Conservation (phyloP, 2,113 vertebrate genomes). For the Alaudala cheleensis region DNA sequence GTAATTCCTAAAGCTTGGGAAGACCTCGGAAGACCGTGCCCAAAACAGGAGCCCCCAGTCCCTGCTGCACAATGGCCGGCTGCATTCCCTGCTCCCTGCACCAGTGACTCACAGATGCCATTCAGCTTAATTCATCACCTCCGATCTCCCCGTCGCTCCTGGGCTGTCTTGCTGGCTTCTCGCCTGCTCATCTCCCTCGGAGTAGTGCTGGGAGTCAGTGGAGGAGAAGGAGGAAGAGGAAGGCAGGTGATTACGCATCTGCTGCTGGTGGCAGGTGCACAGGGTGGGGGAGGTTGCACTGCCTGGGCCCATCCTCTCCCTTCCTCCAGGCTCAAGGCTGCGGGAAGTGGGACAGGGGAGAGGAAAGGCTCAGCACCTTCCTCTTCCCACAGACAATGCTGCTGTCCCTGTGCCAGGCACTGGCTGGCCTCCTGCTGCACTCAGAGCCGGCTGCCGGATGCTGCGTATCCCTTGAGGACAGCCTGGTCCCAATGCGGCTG, state of each 20-base stretch:
- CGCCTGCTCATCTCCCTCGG: neutral
- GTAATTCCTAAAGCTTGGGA: neutral
- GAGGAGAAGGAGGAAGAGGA: neutral
- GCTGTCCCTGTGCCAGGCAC: neutral
- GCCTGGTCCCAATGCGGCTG: neutral
- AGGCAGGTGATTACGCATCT: neutral
- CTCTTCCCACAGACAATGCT: neutral
- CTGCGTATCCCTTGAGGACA: neutral
- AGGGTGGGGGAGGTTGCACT: neutral
- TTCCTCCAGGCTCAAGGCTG: neutral
- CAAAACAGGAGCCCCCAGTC: neutral
- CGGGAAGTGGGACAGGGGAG: neutral
- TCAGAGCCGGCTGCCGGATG: neutral
- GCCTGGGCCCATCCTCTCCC: neutral
- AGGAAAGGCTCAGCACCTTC: neutral
- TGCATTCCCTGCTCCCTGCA: neutral
- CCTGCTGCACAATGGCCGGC: neutral
- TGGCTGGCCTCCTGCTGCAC: neutral
- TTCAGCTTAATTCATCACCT: slow-evolving; percentile 34
- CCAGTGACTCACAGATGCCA: slow-evolving; percentile 20
- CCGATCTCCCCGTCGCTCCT: neutral
- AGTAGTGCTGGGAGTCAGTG: neutral
- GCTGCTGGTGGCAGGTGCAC: neutral
- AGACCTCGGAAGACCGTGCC: neutral
- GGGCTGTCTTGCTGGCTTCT: slow-evolving; percentile 15